Percentiles rank a stretch among this genome's conserved stretches.
Evolutionary conservation across 2,888 invertebrate genomes (phyloP).

Genomic region (Cybosia mesomella): DNA sequence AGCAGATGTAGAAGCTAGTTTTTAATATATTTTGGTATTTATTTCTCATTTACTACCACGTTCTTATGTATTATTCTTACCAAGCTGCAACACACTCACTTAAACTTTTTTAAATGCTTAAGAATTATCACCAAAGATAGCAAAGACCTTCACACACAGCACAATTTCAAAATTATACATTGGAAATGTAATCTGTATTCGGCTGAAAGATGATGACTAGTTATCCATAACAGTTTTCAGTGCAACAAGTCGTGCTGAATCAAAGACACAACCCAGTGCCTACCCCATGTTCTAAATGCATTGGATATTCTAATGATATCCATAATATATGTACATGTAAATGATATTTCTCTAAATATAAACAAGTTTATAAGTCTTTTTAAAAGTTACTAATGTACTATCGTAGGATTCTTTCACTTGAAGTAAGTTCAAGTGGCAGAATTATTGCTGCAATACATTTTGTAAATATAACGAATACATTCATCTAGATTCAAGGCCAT

Average conservation of each 20-base stretch:
- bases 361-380: slow-evolving; percentile 30
- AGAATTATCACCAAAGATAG: not conserved
- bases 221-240: slow-evolving; percentile 24
- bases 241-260: slow-evolving; percentile 47
- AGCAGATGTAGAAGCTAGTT: too few species aligned
- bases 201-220: slow-evolving; percentile 39
- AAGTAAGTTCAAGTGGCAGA: slow-evolving; percentile 41
- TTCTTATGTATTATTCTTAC: too few species aligned
- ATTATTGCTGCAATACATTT: slow-evolving; percentile 51
- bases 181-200: not conserved
- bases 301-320: slow-evolving; percentile 28
- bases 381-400: slow-evolving; percentile 25
- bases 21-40: not conserved
- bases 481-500: slow-evolving; percentile 69
- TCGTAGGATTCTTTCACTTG: slow-evolving; percentile 31
- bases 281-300: slow-evolving; percentile 22
- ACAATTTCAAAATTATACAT: not conserved
- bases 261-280: slow-evolving; percentile 13
- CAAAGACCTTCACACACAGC: not conserved
- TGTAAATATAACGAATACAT: slow-evolving; percentile 61
- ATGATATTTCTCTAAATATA: slow-evolving; percentile 18
- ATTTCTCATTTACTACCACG: not conserved
- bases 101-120: not conserved
- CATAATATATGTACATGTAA: slow-evolving; percentile 12
- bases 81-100: not conserved